Base-by-base conservation (phyloP, 2,797 vertebrate species). In the Chelmon rostratus region DNA sequence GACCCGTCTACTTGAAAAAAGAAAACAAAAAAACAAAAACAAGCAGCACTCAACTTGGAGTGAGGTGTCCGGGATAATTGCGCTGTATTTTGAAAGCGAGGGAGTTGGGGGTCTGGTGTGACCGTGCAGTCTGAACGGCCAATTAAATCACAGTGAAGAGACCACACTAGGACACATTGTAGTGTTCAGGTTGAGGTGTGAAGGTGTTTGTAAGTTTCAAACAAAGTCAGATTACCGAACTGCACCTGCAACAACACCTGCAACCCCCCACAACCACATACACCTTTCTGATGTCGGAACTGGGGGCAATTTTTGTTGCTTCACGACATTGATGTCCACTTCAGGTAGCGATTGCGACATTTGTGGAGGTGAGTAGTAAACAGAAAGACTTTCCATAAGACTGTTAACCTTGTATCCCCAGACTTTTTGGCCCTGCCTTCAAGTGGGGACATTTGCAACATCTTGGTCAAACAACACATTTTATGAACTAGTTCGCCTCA, bases 11-110 rank as follows among this genome's bases (percentile, higher is more conserved):
- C 81, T 81, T 74, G 40, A 59, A 80, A 82, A 19, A 68, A 70
- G 74, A 23, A 16, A 19, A 37, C 1, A 53, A 53, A 38, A 16
- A 10, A 42, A 68, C 28, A 70, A 50, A 68, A 57, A n/a, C 0
- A 10, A 52, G 68, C 54, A 80, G 81, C 80, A 91, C 86, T 90
- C 77, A 83, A 80, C 46, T 73, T 1, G 40, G 74, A 75, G 68
- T 71, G 79, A 90, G 72, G 81, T 76, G 73, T 88, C 64, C 12
- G 21, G 38, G 76, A 84, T 89, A 86, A 90, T 88, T 81, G 86
- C 61, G 81, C 79, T 40, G 35, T 78, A 75, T 50, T 49, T 53
- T 72, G 40, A 74, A 77, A 85, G 69, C 63, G 81, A 79, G 77
- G 62, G 54, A 72, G 64, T 38, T 49, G 40, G 68, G 66, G 50